These are phyloP conservation scores for Macquaria australasica DNA, from an alignment of 2,113 vertebrate genomes.

Conservation along the genomic window DNA sequence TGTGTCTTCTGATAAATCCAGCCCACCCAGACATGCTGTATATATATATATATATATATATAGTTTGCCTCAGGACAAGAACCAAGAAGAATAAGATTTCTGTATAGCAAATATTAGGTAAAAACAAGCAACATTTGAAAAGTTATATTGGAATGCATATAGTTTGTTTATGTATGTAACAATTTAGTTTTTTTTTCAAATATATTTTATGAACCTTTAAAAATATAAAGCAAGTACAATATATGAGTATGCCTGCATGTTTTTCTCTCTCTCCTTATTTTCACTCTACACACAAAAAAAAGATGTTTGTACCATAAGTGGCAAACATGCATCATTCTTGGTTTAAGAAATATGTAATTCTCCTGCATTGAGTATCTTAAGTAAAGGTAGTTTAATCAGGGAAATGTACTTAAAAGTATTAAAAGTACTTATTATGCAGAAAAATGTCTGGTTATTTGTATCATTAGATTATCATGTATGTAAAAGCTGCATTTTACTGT, in stretches of 20 bases:
- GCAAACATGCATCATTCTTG: too few species aligned
- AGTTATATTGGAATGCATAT: neutral
- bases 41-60: too few species aligned
- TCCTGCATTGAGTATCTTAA: too few species aligned
- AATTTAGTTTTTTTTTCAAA: neutral
- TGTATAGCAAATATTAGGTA: neutral
- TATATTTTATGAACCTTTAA: neutral
- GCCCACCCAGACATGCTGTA: neutral
- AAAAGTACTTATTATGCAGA: too few species aligned
- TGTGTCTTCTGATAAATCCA: neutral
- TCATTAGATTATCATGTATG: too few species aligned
- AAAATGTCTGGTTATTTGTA: too few species aligned
- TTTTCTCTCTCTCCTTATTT: neutral
- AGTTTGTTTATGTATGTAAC: neutral
- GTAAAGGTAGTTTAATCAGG: too few species aligned
- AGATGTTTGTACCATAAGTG: neutral
- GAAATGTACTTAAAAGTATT: too few species aligned
- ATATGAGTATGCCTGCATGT: neutral
- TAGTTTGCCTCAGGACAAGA: too few species aligned
- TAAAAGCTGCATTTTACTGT: too few species aligned
- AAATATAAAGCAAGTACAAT: neutral
- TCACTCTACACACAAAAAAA: neutral
- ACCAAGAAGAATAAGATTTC: neutral
- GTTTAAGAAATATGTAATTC: too few species aligned
- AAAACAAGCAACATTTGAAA: neutral